Evolutionary conservation across 1,140 invertebrate genomes (phyloP), one percentile per base, ranked within the genome.

Genomic region (Atta colombica): DNA sequence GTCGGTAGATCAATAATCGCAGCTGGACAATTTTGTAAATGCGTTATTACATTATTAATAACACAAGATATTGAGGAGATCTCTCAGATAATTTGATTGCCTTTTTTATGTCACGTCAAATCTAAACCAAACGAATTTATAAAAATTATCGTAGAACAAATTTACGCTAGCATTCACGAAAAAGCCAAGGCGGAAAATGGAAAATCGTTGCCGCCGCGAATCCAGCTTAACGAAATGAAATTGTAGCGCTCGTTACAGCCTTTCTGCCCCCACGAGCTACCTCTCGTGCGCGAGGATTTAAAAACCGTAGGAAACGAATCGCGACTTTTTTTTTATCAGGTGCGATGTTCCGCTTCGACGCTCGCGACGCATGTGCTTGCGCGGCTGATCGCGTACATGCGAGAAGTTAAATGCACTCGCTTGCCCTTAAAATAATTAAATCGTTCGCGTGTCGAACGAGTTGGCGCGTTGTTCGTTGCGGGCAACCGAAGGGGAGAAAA

Each of bases 211-310:
- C 55, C 35, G 66, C 39, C 65, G 65, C 58, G 86, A 74, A 85
- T 90, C 87, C 82, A 86, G 89, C 86, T 90, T 88, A 90, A 88
- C 87, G 77, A 90, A 88, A 90, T 91, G 72, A 91, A 91, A 91
- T 88, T 90, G 87, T 78, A 77, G 25, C 58, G 31, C 49, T 66
- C 35, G 12, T 25, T 39, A n/a, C 51, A 68, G 16, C 5, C 18
- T 78, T 58, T 85, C 68, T 25, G 61, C 77, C 18, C 75, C 39
- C 84, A 12, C 39, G 49, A 39, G 21, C 68, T 21, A 25, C 45
- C 66, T 21, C 51, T 28, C 69, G 39, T 55, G 77, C 87, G 86
- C 78, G 89, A 88, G 89, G 85, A 87, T 88, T 90, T 87, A 80
- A 90, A 86, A 86, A 61, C 45, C 28, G 72, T 53, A 58, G 87